Percentiles rank a stretch among this genome's conserved stretches.
Evolutionary conservation across 2,888 invertebrate genomes (phyloP).

Genomic region (Dryobotodes eremita): DNA sequence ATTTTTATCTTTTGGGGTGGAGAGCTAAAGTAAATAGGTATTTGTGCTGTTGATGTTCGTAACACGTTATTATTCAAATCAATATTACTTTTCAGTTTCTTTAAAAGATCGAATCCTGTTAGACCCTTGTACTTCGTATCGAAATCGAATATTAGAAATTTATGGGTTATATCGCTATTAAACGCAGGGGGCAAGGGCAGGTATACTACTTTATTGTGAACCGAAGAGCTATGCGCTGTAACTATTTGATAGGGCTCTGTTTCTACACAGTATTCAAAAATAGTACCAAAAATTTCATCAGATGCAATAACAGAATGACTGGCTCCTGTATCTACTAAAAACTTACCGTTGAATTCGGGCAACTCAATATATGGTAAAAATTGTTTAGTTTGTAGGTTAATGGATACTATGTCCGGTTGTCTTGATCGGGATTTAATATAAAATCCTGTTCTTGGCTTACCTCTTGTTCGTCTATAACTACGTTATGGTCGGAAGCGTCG

Average conservation of each 20-base stretch:
- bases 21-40: slow-evolving; percentile 1
- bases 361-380: neutral
- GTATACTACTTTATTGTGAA: neutral
- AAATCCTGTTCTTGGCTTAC: neutral
- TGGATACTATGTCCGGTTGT: neutral
- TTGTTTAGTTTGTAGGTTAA: neutral
- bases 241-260: too few species aligned
- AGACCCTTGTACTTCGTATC: too few species aligned
- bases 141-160: neutral
- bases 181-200: neutral
- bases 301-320: too few species aligned
- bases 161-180: too few species aligned
- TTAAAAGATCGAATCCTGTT: neutral
- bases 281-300: too few species aligned
- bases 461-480: neutral
- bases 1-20: neutral
- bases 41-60: neutral
- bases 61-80: neutral
- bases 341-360: too few species aligned
- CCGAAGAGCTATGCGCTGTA: neutral
- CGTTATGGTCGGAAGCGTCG: neutral
- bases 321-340: too few species aligned
- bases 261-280: too few species aligned
- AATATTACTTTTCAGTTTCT: neutral
- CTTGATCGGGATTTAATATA: neutral